phyloP scores from a whole-genome alignment of 2,888 invertebrate species.

The Torymus aiolomorphi region DNA sequence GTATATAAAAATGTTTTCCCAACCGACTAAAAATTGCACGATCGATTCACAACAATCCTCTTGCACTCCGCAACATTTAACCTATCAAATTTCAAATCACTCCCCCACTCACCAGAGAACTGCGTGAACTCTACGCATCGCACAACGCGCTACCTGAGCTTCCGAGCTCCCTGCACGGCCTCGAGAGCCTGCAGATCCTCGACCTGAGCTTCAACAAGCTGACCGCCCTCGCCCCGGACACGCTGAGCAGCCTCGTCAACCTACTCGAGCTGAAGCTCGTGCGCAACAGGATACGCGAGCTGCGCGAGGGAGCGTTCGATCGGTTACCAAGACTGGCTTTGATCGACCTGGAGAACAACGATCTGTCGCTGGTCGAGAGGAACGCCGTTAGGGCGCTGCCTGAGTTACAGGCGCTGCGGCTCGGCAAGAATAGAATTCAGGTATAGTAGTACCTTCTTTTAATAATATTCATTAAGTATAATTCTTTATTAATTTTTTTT shows the following conservation, averaged over 20 bases:
- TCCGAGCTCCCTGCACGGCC: slow-evolving; percentile 83
- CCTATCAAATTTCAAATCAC: no score
- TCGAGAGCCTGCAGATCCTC: slow-evolving; percentile 83
- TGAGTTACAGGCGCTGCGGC: slow-evolving; percentile 81
- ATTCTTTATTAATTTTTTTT: no score
- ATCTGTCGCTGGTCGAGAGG: slow-evolving; percentile 84
- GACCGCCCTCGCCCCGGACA: slow-evolving; percentile 82
- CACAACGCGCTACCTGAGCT: slow-evolving; percentile 86
- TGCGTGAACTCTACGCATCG: slow-evolving; percentile 86
- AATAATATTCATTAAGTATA: no score
- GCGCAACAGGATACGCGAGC: slow-evolving; percentile 84
- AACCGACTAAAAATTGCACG: no score
- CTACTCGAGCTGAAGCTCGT: slow-evolving; percentile 85
- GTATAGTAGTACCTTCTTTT: slow-evolving; percentile 73
- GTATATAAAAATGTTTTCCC: no score
- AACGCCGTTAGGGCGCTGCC: slow-evolving; percentile 84
- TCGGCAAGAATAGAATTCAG: slow-evolving; percentile 85
- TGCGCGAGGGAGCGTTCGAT: slow-evolving; percentile 84
- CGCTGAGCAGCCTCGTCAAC: slow-evolving; percentile 83
- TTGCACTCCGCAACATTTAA: no score
- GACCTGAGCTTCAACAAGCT: slow-evolving; percentile 89
- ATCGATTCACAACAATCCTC: no score
- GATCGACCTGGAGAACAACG: slow-evolving; percentile 88
- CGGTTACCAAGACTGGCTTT: slow-evolving; percentile 83
- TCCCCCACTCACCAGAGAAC: slow-evolving; percentile 77